These are phyloP conservation scores for Alca torda DNA, from an alignment of 2,797 vertebrate species.

Conservation along the genomic window DNA sequence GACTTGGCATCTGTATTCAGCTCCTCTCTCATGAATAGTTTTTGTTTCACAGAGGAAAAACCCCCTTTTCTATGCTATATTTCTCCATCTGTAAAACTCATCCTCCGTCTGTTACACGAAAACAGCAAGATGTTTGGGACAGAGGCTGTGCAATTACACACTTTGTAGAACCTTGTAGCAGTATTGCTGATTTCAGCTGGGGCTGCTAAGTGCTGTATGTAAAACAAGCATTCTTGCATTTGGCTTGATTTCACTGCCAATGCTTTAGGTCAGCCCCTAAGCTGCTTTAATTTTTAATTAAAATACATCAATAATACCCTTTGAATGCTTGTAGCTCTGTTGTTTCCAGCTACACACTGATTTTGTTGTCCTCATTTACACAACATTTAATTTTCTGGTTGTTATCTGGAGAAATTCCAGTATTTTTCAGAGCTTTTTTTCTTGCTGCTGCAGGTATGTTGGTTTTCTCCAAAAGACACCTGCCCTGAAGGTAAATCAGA, in stretches of 20 bases:
- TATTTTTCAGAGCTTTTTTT: not conserved
- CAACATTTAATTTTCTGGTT: conserved; percentile 40
- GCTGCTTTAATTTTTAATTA: conserved; percentile 47
- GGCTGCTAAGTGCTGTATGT: not conserved
- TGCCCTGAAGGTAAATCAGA: not conserved
- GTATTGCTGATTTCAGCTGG: not conserved
- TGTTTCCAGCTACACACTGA: not conserved
- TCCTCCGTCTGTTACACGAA: not conserved
- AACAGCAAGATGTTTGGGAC: not conserved
- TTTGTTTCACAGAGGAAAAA: not conserved
- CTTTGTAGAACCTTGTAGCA: not conserved
- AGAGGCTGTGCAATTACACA: not conserved
- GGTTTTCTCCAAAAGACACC: not conserved
- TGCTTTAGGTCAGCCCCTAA: not conserved
- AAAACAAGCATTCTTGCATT: not conserved
- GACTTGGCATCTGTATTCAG: not conserved
- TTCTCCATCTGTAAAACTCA: not conserved
- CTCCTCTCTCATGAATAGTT: not conserved
- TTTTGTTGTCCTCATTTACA: conserved; percentile 14
- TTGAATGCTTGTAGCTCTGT: conserved; percentile 12
- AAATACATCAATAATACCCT: conserved; percentile 36
- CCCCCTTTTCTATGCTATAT: not conserved
- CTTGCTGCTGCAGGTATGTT: not conserved
- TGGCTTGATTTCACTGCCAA: not conserved
- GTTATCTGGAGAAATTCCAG: conserved; percentile 1